These are phyloP conservation scores for Noctua janthe DNA, from an alignment of 2,888 invertebrate species.

Conservation along the genomic window DNA sequence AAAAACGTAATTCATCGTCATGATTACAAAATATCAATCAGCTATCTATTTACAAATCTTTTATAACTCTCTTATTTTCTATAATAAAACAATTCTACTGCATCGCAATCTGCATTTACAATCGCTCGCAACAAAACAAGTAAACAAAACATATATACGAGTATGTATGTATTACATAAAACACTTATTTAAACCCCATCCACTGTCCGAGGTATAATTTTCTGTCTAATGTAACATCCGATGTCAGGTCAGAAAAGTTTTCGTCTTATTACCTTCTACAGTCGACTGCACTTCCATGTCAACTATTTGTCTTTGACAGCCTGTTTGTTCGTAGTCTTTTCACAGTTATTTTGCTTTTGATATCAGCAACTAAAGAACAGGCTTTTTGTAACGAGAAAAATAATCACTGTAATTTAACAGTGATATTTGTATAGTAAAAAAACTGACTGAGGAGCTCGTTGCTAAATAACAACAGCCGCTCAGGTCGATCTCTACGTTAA, in stretches of 20 bases:
- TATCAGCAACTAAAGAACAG: neutral
- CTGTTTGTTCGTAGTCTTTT: neutral
- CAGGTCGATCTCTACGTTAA: too few relatives aligned
- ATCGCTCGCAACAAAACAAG: neutral
- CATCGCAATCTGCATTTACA: neutral
- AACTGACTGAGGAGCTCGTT: too few relatives aligned
- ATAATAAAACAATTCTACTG: neutral
- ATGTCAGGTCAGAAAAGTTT: slow-evolving; percentile 51
- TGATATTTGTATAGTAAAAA: neutral
- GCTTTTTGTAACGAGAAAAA: neutral
- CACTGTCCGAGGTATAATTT: slow-evolving; percentile 73
- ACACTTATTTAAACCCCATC: slow-evolving; percentile 71
- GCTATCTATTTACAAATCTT: neutral
- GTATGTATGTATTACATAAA: slow-evolving; percentile 64
- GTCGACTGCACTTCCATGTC: slow-evolving; percentile 2
- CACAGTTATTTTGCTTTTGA: too few relatives aligned
- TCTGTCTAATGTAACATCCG: slow-evolving; percentile 75
- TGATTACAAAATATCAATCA: neutral
- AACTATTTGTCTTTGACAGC: neutral
- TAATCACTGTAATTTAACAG: neutral
- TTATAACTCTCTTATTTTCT: neutral
- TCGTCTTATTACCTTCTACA: slow-evolving; percentile 30
- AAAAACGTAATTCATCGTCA: neutral
- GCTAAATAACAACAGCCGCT: too few relatives aligned
- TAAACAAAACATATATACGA: neutral